Evolutionary conservation across 2,797 vertebrate species (phyloP).

Genomic region (Echiichthys vipera): DNA sequence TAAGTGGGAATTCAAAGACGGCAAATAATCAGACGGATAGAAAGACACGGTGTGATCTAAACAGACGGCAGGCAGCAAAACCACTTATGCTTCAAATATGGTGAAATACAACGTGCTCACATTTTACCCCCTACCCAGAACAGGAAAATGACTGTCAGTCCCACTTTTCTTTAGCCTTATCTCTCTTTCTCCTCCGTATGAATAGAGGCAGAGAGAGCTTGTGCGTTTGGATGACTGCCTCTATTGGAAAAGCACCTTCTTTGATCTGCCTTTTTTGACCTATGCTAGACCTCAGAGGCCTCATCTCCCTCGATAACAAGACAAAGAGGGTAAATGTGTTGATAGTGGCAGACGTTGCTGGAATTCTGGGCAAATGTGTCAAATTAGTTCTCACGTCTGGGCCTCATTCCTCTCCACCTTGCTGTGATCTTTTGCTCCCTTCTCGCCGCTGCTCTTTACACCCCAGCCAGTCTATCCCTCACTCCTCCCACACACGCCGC

Average conservation of each 20-base stretch:
- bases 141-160: constrained; percentile 65
- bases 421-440: constrained; percentile 66
- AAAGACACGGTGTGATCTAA: constrained; percentile 26
- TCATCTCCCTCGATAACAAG: constrained; percentile 81
- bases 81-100: constrained; percentile 54
- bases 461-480: constrained; percentile 48
- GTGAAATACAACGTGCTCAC: constrained; percentile 47
- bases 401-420: constrained; percentile 74
- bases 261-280: constrained; percentile 68
- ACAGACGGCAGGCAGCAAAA: constrained; percentile 22
- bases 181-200: constrained; percentile 41
- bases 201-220: constrained; percentile 30
- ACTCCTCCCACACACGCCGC: constrained; percentile 53
- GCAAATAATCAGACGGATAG: not conserved
- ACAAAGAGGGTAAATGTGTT: constrained; percentile 83
- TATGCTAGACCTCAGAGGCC: constrained; percentile 73
- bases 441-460: constrained; percentile 65
- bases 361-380: constrained; percentile 85
- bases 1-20: constrained; percentile 6
- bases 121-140: constrained; percentile 49
- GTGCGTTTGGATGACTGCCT: constrained; percentile 53
- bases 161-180: constrained; percentile 56
- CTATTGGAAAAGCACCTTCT: constrained; percentile 68
- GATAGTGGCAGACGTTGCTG: constrained; percentile 86
- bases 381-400: constrained; percentile 85